Base-by-base conservation (phyloP, 1,140 invertebrate genomes). In the Lepeophtheirus salmonis region DNA sequence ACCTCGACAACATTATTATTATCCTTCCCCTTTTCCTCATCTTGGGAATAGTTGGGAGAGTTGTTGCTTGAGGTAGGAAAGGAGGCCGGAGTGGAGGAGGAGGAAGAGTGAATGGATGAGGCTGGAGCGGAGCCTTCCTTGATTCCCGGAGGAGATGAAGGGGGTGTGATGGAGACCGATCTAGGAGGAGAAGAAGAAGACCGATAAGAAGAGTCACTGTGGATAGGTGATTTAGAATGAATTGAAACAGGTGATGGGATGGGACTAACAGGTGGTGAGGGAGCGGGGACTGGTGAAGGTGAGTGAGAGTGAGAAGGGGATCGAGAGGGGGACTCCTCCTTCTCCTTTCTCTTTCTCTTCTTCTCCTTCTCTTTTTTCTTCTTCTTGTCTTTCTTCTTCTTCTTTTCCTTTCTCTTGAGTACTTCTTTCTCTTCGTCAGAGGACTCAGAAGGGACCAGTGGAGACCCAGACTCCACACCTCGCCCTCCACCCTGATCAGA, bases 281-380 rank as follows among this genome's bases (percentile, higher is more conserved):
- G 30, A n/a, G 52, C 2, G 22, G 52, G 18, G 23, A 20, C 13
- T 18, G 23, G n/a, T 54, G 22, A 20, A n/a, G 52, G 52, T 4
- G 17, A n/a, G 6, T 10, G n/a, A 6, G n/a, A 10, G 6, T n/a
- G 30, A 6, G 6, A n/a, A 13, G 17, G 13, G 23, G 52, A n/a
- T 16, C n/a, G 17, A 20, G 22, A n/a, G 23, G 52, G 23, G 2
- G 6, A 10, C 6, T 41, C n/a, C n/a, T n/a, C n/a, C n/a, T n/a
- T n/a, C 16, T 50, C 49, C 23, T 54, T 54, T n/a, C 23, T n/a
- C 52, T 54, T 24, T 20, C 52, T 14, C 23, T 54, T 54, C 52
- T 54, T 54, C 3, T 54, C 23, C 52, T 54, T 54, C 52, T 54
- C 52, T 54, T 23, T 18, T 23, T 54, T 54, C 52, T 54, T 54